A percentile compares a stretch with the other conserved stretches of the same genome.
These are phyloP conservation scores for Malurus leucopterus DNA, from an alignment of 2,797 vertebrate genomes.

Conservation along the genomic window DNA sequence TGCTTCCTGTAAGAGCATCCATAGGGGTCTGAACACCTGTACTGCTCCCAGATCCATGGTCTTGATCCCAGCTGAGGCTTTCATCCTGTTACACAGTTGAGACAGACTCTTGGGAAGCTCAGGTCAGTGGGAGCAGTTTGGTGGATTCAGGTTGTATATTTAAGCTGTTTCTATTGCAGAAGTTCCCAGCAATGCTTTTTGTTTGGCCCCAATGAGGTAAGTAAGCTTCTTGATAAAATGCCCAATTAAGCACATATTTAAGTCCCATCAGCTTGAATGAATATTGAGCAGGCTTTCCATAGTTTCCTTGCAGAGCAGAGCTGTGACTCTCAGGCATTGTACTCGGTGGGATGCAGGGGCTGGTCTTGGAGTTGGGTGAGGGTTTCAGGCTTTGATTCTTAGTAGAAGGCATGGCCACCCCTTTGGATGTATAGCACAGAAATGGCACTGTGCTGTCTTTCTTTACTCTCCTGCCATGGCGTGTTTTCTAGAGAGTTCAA, in stretches of 20 bases:
- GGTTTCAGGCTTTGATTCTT: neutral
- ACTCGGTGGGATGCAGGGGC: fast-evolving
- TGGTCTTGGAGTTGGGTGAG: neutral
- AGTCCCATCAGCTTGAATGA: neutral
- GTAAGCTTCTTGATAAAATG: neutral
- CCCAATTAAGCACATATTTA: neutral
- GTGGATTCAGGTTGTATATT: neutral
- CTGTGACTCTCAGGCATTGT: neutral
- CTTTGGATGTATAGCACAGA: neutral
- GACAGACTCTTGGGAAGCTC: neutral
- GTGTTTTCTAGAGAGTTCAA: neutral
- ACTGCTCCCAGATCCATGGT: neutral
- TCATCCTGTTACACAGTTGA: neutral
- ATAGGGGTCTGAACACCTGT: fast-evolving
- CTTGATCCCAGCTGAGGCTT: neutral
- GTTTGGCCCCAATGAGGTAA: neutral
- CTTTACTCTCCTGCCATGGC: fast-evolving
- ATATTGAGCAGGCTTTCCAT: neutral
- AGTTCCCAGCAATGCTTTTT: neutral
- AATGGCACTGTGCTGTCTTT: neutral
- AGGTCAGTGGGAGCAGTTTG: neutral
- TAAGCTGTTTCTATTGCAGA: neutral
- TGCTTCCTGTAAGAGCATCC: neutral
- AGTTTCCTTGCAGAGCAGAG: neutral
- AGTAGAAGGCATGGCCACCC: fast-evolving